Conservation (phyloP, 2,888 invertebrate genomes). For the Harpalus rubripes region DNA sequence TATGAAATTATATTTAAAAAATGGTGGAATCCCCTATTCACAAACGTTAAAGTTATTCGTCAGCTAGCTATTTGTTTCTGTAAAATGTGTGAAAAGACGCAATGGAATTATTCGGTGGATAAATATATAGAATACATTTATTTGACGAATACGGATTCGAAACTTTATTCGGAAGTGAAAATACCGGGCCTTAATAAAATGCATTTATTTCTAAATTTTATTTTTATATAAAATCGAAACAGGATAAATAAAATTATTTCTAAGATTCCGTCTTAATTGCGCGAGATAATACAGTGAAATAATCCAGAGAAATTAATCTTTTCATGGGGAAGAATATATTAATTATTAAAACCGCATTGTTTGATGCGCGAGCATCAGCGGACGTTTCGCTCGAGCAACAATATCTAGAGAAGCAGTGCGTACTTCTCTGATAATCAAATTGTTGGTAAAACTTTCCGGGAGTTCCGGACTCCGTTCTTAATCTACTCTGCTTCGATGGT, state of each 20-base stretch:
- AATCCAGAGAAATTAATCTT: constrained; percentile 33
- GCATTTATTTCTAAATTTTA: too few species aligned
- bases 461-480: constrained; percentile 62
- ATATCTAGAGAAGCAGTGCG: constrained; percentile 51
- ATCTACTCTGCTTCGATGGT: constrained; percentile 47
- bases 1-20: too few species aligned
- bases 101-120: too few species aligned
- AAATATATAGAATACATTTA: too few species aligned
- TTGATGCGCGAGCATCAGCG: neutral
- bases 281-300: neutral
- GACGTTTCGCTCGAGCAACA: constrained; percentile 21
- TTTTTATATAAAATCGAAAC: neutral
- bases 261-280: neutral
- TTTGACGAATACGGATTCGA: too few species aligned
- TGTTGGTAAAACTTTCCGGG: constrained; percentile 64
- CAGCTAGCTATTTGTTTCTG: too few species aligned
- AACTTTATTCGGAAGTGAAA: too few species aligned
- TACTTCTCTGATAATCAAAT: constrained; percentile 65
- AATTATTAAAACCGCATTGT: constrained; percentile 51
- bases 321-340: constrained; percentile 22
- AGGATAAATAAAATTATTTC: neutral
- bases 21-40: too few species aligned
- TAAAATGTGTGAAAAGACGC: too few species aligned
- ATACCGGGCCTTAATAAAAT: too few species aligned
- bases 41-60: too few species aligned